These are phyloP conservation scores for Nebria salina DNA, from an alignment of 2,888 invertebrate genomes.

Conservation along the genomic window DNA sequence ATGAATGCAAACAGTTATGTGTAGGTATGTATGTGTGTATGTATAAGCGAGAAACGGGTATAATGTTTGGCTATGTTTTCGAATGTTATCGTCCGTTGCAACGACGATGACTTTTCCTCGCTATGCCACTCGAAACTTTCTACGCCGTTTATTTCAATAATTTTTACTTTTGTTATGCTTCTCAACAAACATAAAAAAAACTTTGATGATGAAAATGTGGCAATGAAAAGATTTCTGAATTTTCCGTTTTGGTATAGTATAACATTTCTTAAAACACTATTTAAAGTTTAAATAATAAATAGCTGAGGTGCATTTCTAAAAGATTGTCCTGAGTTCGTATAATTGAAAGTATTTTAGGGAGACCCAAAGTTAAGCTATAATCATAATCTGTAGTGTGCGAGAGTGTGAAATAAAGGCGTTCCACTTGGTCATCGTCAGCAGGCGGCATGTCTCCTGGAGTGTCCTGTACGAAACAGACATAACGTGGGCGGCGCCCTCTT, in stretches of 20 bases:
- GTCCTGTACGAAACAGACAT: conserved; percentile 20
- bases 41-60: neutral
- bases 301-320: no score
- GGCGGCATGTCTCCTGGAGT: conserved; percentile 4
- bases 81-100: conserved; percentile 15
- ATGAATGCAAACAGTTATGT: conserved; percentile 35
- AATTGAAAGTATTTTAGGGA: no score
- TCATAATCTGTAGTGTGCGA: neutral
- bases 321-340: no score
- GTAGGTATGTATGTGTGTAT: neutral
- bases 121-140: neutral
- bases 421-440: conserved; percentile 18
- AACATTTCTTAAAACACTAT: no score
- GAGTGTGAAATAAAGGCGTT: neutral
- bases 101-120: neutral
- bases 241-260: no score
- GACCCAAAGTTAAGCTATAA: neutral
- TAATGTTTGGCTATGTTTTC: conserved; percentile 3
- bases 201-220: neutral
- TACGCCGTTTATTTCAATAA: neutral
- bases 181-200: neutral
- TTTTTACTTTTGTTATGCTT: neutral
- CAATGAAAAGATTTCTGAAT: neutral
- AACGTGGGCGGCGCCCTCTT: conserved; percentile 12
- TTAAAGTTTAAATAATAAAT: no score